Percentiles rank a stretch among this genome's conserved stretches.
These are phyloP conservation scores for Parotocinclus haroldoi DNA, from an alignment of 2,797 vertebrate species.

Conservation along the genomic window DNA sequence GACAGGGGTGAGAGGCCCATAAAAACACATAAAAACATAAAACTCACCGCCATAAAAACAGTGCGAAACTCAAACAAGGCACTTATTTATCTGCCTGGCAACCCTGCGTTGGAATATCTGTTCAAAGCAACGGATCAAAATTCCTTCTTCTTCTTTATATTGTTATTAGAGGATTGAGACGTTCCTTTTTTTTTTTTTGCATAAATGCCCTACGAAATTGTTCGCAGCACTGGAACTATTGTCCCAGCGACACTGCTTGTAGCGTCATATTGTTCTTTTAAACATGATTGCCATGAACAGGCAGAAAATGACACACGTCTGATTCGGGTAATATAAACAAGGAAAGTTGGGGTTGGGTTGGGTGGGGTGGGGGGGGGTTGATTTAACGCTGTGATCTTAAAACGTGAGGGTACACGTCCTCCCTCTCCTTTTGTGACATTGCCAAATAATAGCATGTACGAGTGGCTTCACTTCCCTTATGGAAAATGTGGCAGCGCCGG, in stretches of 20 bases:
- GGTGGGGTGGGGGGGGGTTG: too few relatives aligned
- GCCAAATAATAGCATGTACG: conserved; percentile 34
- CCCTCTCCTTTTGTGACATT: conserved; percentile 17
- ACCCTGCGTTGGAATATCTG: conserved; percentile 47
- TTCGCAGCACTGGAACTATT: conserved; percentile 15
- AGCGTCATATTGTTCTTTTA: conserved; percentile 7
- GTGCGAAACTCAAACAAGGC: conserved; percentile 52
- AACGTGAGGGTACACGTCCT: conserved; percentile 3
- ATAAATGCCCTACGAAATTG: conserved; percentile 25
- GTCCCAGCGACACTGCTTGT: conserved; percentile 13
- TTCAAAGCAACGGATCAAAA: conserved; percentile 52
- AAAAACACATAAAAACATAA: conserved; percentile 58
- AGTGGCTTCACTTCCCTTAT: conserved; percentile 32
- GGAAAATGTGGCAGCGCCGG: conserved; percentile 25
- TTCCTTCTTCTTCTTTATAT: conserved; percentile 59
- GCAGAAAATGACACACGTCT: background rate
- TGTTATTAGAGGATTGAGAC: conserved; percentile 52
- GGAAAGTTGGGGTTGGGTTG: background rate
- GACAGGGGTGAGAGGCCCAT: conserved; percentile 56
- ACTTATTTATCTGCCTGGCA: conserved; percentile 65
- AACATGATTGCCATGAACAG: too few relatives aligned
- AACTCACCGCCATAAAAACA: conserved; percentile 53
- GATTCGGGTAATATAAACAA: conserved; percentile 19
- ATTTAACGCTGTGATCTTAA: conserved; percentile 24
- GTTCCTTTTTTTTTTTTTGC: conserved; percentile 29